A percentile compares a stretch with the other conserved stretches of the same genome.
These are phyloP conservation scores for Tubulanus polymorphus DNA, from an alignment of 2,888 invertebrate genomes.

Conservation along the genomic window DNA sequence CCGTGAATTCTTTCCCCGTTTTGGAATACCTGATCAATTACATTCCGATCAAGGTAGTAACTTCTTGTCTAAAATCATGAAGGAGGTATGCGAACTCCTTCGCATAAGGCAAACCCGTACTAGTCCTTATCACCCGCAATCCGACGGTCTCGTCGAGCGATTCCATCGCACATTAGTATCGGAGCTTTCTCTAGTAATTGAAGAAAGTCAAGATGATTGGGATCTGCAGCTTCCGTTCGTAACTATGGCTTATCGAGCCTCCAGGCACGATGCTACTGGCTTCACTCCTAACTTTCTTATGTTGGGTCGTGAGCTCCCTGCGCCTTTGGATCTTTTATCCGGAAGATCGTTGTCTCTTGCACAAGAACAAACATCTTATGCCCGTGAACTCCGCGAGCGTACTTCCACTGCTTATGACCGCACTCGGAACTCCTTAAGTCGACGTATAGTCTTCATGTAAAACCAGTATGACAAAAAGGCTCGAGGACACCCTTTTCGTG, in stretches of 20 bases:
- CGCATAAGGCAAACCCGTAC: slow-evolving; percentile 21
- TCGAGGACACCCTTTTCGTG: too few species aligned
- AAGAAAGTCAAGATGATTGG: slow-evolving; percentile 8
- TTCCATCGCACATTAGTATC: slow-evolving; percentile 16
- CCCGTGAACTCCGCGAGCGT: too few species aligned
- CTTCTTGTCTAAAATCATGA: slow-evolving; percentile 19
- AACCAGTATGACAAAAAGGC: too few species aligned
- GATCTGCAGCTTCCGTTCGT: slow-evolving; percentile 16
- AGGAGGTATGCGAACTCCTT: slow-evolving; percentile 17
- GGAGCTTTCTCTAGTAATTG: slow-evolving; percentile 11
- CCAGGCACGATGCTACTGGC: slow-evolving; percentile 15
- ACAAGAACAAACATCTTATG: too few species aligned
- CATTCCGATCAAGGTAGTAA: slow-evolving; percentile 20
- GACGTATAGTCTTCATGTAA: too few species aligned
- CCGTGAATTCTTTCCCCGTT: slow-evolving; percentile 2
- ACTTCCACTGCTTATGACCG: too few species aligned
- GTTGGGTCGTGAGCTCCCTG: slow-evolving; percentile 19
- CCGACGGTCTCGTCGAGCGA: slow-evolving; percentile 19
- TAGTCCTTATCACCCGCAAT: slow-evolving; percentile 16
- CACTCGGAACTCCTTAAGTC: too few species aligned
- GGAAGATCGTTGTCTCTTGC: too few species aligned
- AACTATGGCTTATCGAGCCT: slow-evolving; percentile 18
- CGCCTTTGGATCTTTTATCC: too few species aligned
- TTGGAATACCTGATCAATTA: slow-evolving; percentile 7
- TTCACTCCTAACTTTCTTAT: slow-evolving; percentile 19